Evolutionary conservation across 2,113 vertebrate species (phyloP).

Genomic region (Callipepla californica): DNA sequence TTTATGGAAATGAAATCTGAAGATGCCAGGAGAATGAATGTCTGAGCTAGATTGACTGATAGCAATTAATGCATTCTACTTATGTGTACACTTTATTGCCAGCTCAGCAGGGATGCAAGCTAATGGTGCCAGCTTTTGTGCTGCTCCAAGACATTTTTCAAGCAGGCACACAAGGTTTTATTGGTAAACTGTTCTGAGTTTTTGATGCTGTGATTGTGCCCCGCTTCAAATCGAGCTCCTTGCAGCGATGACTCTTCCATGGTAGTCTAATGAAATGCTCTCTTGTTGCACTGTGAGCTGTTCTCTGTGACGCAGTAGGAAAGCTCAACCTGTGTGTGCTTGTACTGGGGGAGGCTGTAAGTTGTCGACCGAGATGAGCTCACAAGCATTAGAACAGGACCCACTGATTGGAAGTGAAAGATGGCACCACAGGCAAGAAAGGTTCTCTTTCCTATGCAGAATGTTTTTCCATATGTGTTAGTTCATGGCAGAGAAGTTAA

Average conservation of each 20-base stretch:
- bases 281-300: conserved; percentile 6
- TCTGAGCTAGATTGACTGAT: conserved; percentile 61
- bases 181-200: conserved; percentile 50
- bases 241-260: conserved; percentile 22
- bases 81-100: conserved; percentile 56
- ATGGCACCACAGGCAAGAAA: conserved; percentile 33
- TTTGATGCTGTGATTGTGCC: conserved; percentile 56
- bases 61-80: conserved; percentile 65
- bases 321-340: conserved; percentile 20
- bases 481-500: neutral
- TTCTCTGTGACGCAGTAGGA: conserved; percentile 53
- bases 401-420: conserved; percentile 61
- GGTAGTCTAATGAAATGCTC: conserved; percentile 57
- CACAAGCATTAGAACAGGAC: neutral
- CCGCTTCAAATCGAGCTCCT: conserved; percentile 21
- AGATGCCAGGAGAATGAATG: conserved; percentile 61
- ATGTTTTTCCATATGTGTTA: neutral
- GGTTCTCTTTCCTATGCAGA: neutral
- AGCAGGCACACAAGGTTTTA: conserved; percentile 38
- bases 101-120: conserved; percentile 61
- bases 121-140: conserved; percentile 61
- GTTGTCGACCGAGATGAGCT: conserved; percentile 3
- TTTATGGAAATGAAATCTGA: conserved; percentile 55
- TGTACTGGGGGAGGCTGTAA: conserved; percentile 34
- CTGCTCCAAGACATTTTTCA: conserved; percentile 59